These are phyloP conservation scores for Oryzias woworae DNA, from an alignment of 2,113 vertebrate species.

Conservation along the genomic window DNA sequence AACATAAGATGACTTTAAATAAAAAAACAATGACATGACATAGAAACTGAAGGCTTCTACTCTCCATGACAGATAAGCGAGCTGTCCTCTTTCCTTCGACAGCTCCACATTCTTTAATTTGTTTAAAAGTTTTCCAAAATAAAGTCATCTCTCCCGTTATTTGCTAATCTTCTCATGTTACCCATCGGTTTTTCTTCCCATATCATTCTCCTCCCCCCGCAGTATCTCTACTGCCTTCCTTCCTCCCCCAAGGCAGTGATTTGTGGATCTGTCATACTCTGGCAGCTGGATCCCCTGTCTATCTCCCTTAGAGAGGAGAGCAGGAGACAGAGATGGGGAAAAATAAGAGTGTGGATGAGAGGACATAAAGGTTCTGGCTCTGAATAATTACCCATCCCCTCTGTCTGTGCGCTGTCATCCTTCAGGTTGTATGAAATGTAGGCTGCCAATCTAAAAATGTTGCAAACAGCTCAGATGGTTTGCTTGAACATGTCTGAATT, in stretches of 20 bases:
- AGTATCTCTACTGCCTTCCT: constrained; percentile 13
- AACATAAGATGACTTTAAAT: constrained; percentile 44
- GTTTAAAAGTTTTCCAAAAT: background rate
- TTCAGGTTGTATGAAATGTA: background rate
- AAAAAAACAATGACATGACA: constrained; percentile 49
- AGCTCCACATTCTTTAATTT: background rate
- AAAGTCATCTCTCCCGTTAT: constrained; percentile 2
- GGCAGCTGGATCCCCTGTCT: constrained; percentile 55
- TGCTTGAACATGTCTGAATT: too few relatives aligned
- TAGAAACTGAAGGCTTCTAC: constrained; percentile 40
- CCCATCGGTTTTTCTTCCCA: background rate
- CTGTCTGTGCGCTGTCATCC: constrained; percentile 52
- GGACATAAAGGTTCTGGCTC: constrained; percentile 40
- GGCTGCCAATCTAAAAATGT: too few relatives aligned
- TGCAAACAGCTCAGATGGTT: too few relatives aligned
- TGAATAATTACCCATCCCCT: constrained; percentile 60
- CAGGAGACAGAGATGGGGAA: constrained; percentile 26
- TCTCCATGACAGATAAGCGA: constrained; percentile 36
- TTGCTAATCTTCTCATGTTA: constrained; percentile 22
- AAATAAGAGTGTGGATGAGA: constrained; percentile 20
- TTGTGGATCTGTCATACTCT: constrained; percentile 64
- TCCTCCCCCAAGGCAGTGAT: constrained; percentile 54
- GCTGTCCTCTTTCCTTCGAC: constrained; percentile 30
- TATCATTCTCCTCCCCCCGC: constrained; percentile 4
- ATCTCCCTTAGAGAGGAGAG: constrained; percentile 34